Evolutionary conservation across 2,888 invertebrate species (phyloP), one percentile per base, ranked within the genome.

Genomic region (Oxyteleia sp.): DNA sequence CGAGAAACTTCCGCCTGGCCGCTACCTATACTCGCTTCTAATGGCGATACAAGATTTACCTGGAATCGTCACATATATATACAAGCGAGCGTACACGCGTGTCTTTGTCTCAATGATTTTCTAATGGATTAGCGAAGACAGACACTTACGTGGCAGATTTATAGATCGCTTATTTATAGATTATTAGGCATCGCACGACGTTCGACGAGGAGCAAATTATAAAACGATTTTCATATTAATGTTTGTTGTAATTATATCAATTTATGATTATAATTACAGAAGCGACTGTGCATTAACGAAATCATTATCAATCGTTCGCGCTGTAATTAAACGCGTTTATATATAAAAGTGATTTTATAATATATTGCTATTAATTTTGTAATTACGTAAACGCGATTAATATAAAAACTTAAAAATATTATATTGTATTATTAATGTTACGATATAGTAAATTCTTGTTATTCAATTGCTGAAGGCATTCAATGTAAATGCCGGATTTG

Each of bases 1-100:
- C 79, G 78, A 85, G 85, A 72, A 86, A 86, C 88, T 90, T 91
- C 89, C 89, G 88, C 87, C 87, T 89, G 80, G 61, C 61, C 64
- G 64, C 63, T 71, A 59, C 57, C 59, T 79, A 51, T 64, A 71
- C 53, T 61, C 15, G 45, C 85, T 86, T 89, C 88, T 88, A 89
- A 89, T 88, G 85, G 86, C 85, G 79, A 78, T 66, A 82, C 78
- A 83, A 78, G 72, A 85, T 86, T 88, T 89, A 88, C 87, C 84
- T 49, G 82, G 87, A 89, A 88, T 87, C 85, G 81, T 71, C 69
- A 13, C 18, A 66, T 75, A 76, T 64, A 66, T n/a, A n/a, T 57
- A 66, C 75, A 57, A 68, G 35, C 49, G 32, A 51, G 11, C 47
- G 41, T 38, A 41, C 41, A 68, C 76, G 43, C 51, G 51, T 53